phyloP scores from a whole-genome alignment of 2,888 invertebrate genomes.

The Elgonia sp. region DNA sequence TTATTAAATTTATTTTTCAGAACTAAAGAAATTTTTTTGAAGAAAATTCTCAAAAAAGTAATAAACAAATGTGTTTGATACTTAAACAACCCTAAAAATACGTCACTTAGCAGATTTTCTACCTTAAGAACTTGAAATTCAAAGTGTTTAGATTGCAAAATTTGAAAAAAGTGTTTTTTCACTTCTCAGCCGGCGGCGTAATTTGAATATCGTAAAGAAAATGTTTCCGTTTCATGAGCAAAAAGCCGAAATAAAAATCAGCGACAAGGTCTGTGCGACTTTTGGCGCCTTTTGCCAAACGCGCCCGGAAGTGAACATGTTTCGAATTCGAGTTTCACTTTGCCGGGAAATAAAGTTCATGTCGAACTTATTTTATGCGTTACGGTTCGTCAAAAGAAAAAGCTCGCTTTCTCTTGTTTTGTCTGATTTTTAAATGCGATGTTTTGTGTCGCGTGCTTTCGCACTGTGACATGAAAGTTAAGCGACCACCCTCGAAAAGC shows the following conservation, averaged over 20 bases:
- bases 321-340: conserved; percentile 28
- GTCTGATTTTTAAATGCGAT: conserved; percentile 38
- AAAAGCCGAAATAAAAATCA: conserved; percentile 12
- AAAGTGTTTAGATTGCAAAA: not conserved
- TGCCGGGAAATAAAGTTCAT: conserved; percentile 34
- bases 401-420: conserved; percentile 31
- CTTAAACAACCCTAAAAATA: too few species aligned
- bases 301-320: conserved; percentile 26
- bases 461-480: conserved; percentile 60
- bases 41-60: too few species aligned
- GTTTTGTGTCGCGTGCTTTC: conserved; percentile 54
- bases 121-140: too few species aligned
- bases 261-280: conserved; percentile 17
- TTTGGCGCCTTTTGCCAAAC: not conserved
- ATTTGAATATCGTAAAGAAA: not conserved
- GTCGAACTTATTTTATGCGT: conserved; percentile 50
- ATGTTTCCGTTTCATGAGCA: not conserved
- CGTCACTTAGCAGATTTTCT: too few species aligned
- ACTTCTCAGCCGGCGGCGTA: not conserved
- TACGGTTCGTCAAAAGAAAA: conserved; percentile 48
- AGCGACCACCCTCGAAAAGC: conserved; percentile 34
- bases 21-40: too few species aligned
- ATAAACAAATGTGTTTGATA: too few species aligned
- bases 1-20: too few species aligned
- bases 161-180: not conserved